A percentile compares a stretch with the other conserved stretches of the same genome.
These are phyloP conservation scores for Crocodylus rhombifer DNA, from an alignment of 2,797 vertebrate genomes.

Conservation along the genomic window DNA sequence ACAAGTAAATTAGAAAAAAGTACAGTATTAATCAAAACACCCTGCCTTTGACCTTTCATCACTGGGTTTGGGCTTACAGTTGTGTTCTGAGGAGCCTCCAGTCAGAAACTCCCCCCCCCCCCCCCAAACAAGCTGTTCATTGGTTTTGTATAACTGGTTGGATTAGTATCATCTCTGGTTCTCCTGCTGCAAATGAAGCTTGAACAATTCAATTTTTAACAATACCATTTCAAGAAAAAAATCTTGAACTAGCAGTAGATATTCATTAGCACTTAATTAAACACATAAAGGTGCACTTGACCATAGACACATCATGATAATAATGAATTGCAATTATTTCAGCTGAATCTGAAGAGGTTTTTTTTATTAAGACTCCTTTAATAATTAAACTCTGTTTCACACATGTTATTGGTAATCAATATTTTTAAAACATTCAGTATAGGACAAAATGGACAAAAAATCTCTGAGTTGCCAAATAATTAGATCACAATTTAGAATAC, in stretches of 20 bases:
- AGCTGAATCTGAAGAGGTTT: neutral
- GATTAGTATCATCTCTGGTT: neutral
- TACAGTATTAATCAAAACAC: neutral
- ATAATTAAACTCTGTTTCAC: neutral
- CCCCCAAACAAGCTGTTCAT: too few species aligned
- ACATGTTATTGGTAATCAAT: neutral
- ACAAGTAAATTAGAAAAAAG: neutral
- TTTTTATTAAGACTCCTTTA: conserved; percentile 26
- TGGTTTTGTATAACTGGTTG: neutral
- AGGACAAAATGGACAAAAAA: conserved; percentile 29
- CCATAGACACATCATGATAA: conserved; percentile 13
- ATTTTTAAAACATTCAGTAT: neutral
- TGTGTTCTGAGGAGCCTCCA: neutral
- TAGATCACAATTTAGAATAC: conserved; percentile 4
- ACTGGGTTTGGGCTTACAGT: neutral
- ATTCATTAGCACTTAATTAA: conserved; percentile 16
- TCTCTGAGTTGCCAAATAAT: neutral
- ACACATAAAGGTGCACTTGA: neutral
- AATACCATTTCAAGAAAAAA: neutral
- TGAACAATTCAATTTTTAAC: neutral
- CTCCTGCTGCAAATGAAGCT: neutral
- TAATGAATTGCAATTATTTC: neutral
- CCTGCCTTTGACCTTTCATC: neutral
- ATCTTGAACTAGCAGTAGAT: neutral
- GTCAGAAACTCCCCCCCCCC: neutral